phyloP scores from a whole-genome alignment of 2,113 vertebrate species.

The rat (Rattus norvegicus) region GRCr8 NC_086022.1:63658501-63659000 shows the following conservation, averaged over 20 bases:
- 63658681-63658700: background rate
- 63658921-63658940: background rate
- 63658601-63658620: background rate
- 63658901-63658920: background rate
- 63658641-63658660: background rate
- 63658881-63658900: background rate
- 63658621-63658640: background rate
- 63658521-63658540: constrained; percentile 60
- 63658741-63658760: background rate
- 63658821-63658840: background rate
- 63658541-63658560: constrained; percentile 58
- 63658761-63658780: background rate
- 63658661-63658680: background rate
- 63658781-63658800: background rate
- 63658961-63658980: background rate
- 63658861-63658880: background rate
- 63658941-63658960: background rate
- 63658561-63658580: background rate
- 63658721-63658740: too few species aligned
- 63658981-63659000: background rate
- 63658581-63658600: constrained; percentile 44
- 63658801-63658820: background rate
- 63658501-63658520: constrained; percentile 60
- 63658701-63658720: background rate
- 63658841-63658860: background rate